Evolutionary conservation across 1,140 invertebrate species (phyloP), one percentile per base, ranked within the genome.

Genomic region (Drosophila miranda): DNA sequence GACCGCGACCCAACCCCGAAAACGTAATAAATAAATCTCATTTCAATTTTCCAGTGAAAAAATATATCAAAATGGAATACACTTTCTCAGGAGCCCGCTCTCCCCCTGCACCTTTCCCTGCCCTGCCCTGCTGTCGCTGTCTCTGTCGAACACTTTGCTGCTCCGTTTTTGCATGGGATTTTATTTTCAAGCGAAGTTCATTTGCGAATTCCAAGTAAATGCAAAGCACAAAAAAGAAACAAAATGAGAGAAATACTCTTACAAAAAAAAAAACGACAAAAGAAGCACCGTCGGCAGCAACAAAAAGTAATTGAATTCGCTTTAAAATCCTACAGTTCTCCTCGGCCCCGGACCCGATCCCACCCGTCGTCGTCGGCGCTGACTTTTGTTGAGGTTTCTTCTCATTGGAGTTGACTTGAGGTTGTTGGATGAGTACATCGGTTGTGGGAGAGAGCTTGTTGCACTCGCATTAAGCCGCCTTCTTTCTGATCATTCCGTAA

Each of bases 11-110:
- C 57, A 54, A 77, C 73, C 69, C 66, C 48, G 34, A 38, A 58
- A 86, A 76, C 81, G 82, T 87, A 86, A 87, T 87, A 83, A 83
- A 83, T 83, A 86, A 86, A 87, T 86, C 81, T 87, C 82, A 86
- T 86, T 87, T 86, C 64, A 86, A 81, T 86, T 86, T 86, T 86
- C 82, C 75, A 75, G 78, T 59, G 82, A 86, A 84, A 75, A 86
- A 84, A 87, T 75, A 75, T 81, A 86, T 86, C 82, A 87, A 86
- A 84, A 87, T 77, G 73, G 68, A 86, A 87, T 87, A 86, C 74
- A 81, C 81, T 86, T 87, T 86, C 82, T 78, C 81, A 86, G 63
- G 73, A 60, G 46, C 70, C 19, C 16, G 2, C 8, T 6, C 11
- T 34, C 19, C n/a, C 28, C 30, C 44, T 4, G 2, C 4, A 11